phyloP scores from a whole-genome alignment of 2,888 invertebrate genomes.

The Oasisia sp. region DNA sequence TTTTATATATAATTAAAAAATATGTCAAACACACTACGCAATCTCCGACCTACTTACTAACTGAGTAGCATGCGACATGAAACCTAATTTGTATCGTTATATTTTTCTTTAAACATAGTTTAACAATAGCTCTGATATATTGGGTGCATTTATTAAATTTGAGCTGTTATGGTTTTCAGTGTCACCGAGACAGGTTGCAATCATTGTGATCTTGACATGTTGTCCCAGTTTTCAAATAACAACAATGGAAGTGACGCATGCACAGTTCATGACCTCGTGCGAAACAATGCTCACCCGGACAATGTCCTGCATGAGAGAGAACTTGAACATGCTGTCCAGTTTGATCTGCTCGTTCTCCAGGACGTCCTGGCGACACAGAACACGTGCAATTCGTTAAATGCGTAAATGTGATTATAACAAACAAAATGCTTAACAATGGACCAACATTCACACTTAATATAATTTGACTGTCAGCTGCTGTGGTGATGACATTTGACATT shows the following conservation, averaged over 20 bases:
- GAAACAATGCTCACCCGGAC: conserved; percentile 75
- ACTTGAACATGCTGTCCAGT: conserved; percentile 91
- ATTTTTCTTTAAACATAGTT: no score
- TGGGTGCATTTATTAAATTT: no score
- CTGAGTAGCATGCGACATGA: no score
- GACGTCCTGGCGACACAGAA: conserved; percentile 63
- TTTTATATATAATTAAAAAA: not conserved
- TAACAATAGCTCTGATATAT: no score
- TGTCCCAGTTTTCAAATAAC: not conserved
- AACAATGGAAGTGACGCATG: not conserved
- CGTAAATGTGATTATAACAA: not conserved
- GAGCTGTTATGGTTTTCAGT: no score
- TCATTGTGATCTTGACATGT: not conserved
- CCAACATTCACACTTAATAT: not conserved
- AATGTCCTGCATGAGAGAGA: conserved; percentile 94
- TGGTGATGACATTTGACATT: not conserved
- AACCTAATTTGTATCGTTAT: no score
- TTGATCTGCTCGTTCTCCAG: conserved; percentile 91
- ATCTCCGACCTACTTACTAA: not conserved
- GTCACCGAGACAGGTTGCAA: no score
- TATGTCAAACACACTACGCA: not conserved
- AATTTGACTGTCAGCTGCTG: not conserved
- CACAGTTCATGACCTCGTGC: not conserved
- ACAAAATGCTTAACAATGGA: not conserved
- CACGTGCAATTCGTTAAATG: not conserved